Percentiles rank a stretch among this genome's conserved stretches.
These are phyloP conservation scores for Gyps fulvus DNA, from an alignment of 2,113 vertebrate genomes.

Conservation along the genomic window DNA sequence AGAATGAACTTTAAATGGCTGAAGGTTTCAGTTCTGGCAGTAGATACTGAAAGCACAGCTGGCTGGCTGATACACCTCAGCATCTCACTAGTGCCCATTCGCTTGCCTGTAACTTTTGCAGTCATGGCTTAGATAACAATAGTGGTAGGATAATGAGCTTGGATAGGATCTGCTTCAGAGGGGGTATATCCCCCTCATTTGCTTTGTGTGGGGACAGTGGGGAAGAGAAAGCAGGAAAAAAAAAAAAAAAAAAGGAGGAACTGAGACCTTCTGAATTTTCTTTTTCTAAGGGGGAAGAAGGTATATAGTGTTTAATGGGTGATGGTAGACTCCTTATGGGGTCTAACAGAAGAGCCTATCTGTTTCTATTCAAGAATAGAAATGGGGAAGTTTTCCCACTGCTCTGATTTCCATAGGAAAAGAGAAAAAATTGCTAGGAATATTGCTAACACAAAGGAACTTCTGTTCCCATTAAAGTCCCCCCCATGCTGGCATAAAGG, in stretches of 20 bases:
- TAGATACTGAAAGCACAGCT: not conserved
- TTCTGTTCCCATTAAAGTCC: not conserved
- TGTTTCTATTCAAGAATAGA: not conserved
- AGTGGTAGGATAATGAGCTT: not conserved
- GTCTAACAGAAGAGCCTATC: not conserved
- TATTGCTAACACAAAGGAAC: not conserved
- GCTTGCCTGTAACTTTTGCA: not conserved
- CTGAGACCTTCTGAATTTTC: not conserved
- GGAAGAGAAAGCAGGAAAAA: not conserved
- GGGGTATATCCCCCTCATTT: not conserved
- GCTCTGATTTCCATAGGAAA: not conserved
- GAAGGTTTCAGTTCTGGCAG: not conserved
- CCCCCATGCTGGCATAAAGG: not conserved
- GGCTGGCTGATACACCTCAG: not conserved
- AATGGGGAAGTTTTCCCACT: not conserved
- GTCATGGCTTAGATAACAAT: not conserved
- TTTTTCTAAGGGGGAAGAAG: not conserved
- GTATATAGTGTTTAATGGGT: not conserved
- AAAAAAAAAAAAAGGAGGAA: not conserved
- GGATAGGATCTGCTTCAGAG: not conserved
- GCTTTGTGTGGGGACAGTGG: not conserved
- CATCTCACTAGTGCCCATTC: not conserved
- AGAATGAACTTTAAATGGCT: not conserved
- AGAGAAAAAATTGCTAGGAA: not conserved
- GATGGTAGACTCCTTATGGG: not conserved